Evolutionary conservation across 1,140 invertebrate species (phyloP), one percentile per base, ranked within the genome.

Genomic region (Mycetomoellerius zeteki): DNA sequence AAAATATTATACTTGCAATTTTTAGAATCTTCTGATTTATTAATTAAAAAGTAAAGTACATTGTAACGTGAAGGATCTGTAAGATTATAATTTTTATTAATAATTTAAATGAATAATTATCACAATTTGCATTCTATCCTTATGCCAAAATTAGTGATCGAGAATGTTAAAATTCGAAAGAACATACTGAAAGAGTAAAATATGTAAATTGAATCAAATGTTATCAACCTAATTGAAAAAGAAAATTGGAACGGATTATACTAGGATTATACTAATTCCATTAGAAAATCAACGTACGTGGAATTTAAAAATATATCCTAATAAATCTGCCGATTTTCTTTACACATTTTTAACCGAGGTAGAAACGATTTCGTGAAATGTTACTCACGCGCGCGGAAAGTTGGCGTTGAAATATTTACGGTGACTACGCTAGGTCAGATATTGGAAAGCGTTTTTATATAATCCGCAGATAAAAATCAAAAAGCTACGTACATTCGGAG

Each of bases 371-470:
- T 12, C n/a, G 54, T 69, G n/a, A 75, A 82, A 82, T 73, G 50
- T 73, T 82, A 58, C 21, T 82, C 54, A 50, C 80, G 24, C 80
- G 47, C 30, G 65, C 54, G 54, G n/a, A 84, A 84, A 60, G 37
- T 56, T 33, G 21, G 65, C 71, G 30, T 30, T 75, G 69, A 75
- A 84, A 75, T 73, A 75, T 84, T 60, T 75, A 62, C 54, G n/a
- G 27, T 16, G 14, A 10, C 6, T 21, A 50, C 19, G 24, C 50
- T 58, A 73, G 67, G 54, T 71, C 65, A n/a, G 65, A 56, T 71
- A 56, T 71, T 30, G 64, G 2, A 73, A 30, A 73, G 27, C 8
- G 37, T 73, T 62, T 73, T 47, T 73, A 71, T 69, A 56, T 69
- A 56, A 58, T 33, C 33, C 21, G 24, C 47, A 8, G 24, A 47